phyloP scores from a whole-genome alignment of 2,888 invertebrate species.

The Noctua fimbriata region DNA sequence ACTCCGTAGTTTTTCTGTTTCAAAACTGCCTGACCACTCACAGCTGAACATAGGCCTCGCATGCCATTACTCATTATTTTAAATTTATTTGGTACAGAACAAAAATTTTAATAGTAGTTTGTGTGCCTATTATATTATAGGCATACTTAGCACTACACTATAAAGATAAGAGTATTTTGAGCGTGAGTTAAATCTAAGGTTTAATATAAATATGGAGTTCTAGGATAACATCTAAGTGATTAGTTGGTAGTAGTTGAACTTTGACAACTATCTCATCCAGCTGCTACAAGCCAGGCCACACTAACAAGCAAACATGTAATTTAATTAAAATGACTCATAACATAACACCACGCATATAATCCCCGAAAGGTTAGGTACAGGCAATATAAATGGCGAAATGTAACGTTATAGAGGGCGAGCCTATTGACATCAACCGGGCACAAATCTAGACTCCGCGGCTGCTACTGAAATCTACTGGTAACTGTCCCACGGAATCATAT shows the following conservation, averaged over 20 bases:
- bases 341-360: background rate
- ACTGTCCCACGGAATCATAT: too few species aligned
- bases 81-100: background rate
- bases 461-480: background rate
- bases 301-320: background rate
- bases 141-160: background rate
- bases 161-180: background rate
- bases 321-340: conserved; percentile 21
- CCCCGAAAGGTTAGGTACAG: background rate
- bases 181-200: too few species aligned
- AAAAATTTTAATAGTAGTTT: background rate
- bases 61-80: background rate
- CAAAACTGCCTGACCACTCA: background rate
- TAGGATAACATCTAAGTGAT: background rate
- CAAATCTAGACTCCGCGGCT: background rate
- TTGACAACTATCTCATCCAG: background rate
- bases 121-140: background rate
- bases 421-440: background rate
- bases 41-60: background rate
- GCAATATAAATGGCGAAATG: too few species aligned
- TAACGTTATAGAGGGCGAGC: background rate
- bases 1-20: background rate
- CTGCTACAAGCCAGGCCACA: too few species aligned
- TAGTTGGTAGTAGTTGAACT: background rate
- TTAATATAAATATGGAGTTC: background rate